phyloP scores from a whole-genome alignment of 2,797 vertebrate genomes.

The Oophaga sylvatica region DNA sequence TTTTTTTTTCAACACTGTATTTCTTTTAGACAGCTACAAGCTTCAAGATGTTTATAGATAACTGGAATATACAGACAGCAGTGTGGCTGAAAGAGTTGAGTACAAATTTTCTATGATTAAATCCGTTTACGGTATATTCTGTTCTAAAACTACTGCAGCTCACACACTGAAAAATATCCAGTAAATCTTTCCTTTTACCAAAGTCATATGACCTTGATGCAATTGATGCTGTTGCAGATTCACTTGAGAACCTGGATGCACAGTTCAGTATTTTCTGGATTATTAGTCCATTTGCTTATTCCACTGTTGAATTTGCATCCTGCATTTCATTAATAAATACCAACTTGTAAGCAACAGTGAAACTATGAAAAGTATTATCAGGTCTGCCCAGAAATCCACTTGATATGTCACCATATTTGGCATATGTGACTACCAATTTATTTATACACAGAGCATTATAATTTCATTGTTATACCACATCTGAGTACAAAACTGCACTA shows the following conservation, averaged over 20 bases:
- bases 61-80: slow-evolving; percentile 62
- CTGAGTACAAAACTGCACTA: too few species aligned
- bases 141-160: neutral
- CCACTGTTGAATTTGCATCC: neutral
- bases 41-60: slow-evolving; percentile 63
- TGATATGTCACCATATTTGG: neutral
- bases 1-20: neutral
- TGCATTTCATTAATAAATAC: neutral
- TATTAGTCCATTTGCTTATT: neutral
- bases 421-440: neutral
- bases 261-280: neutral
- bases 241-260: neutral
- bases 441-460: neutral
- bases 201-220: too few species aligned
- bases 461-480: neutral
- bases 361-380: neutral
- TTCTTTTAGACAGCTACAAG: slow-evolving; percentile 60
- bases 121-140: neutral
- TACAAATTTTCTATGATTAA: neutral
- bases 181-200: too few species aligned
- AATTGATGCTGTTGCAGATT: neutral
- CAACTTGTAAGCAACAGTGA: neutral
- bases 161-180: neutral
- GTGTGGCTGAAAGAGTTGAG: slow-evolving; percentile 63
- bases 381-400: neutral